Percentiles rank a stretch among this genome's conserved stretches.
These are phyloP conservation scores for Falco peregrinus DNA, from an alignment of 2,797 vertebrate species.

Conservation along the genomic window DNA sequence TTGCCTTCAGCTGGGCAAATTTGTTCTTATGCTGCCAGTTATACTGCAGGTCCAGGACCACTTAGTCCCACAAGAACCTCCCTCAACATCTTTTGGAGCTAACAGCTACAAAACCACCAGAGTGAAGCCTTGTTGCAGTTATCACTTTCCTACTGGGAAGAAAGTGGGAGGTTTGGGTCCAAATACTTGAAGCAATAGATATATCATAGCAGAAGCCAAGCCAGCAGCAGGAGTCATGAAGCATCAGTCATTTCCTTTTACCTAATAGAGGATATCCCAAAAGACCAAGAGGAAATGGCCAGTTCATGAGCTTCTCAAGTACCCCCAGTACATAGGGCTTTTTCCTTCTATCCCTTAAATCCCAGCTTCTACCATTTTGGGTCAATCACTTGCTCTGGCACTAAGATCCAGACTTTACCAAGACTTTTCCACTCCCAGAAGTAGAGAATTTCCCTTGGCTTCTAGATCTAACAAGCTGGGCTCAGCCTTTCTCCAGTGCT, in stretches of 20 bases:
- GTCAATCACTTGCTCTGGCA: neutral
- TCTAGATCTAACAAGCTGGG: neutral
- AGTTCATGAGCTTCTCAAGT: neutral
- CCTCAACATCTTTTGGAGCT: neutral
- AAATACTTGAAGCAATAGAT: neutral
- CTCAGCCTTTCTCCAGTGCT: neutral
- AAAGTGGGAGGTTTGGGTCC: neutral
- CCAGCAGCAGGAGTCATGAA: neutral
- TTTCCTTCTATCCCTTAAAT: neutral
- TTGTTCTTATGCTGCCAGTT: neutral
- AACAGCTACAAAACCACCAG: neutral
- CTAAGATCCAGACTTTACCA: neutral
- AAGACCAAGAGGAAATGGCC: neutral
- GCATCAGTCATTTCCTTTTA: neutral
- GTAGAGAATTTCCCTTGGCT: conserved; percentile 17
- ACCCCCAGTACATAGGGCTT: neutral
- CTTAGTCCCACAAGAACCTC: neutral
- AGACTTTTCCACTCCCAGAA: neutral
- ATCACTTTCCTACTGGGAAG: neutral
- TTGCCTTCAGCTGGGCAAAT: neutral
- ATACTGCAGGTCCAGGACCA: neutral
- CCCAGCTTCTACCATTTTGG: neutral
- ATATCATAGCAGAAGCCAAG: neutral
- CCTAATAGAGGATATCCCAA: neutral
- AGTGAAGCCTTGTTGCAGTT: neutral